Evolutionary conservation across 2,797 vertebrate genomes (phyloP).

Genomic region (Gallinago stenura): DNA sequence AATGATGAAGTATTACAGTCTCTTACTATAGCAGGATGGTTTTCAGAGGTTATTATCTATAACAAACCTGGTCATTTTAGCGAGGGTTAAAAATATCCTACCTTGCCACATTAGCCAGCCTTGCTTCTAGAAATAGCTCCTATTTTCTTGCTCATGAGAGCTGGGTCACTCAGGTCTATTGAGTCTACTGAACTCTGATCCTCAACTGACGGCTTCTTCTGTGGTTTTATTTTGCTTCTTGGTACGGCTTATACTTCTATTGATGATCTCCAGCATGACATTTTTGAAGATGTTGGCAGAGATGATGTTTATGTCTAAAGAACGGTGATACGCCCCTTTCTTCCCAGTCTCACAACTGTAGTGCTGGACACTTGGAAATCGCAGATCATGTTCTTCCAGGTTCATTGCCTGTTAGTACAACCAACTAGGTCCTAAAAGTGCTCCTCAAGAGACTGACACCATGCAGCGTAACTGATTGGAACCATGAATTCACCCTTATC

Average conservation of each 20-base stretch:
- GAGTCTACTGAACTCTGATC: neutral
- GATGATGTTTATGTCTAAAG: neutral
- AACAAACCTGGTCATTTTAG: neutral
- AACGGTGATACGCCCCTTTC: accelerated
- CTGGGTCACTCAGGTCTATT: neutral
- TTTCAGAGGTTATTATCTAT: neutral
- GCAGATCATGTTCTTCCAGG: neutral
- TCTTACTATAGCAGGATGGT: neutral
- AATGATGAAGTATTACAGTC: neutral
- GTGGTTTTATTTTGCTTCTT: neutral
- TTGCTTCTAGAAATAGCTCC: neutral
- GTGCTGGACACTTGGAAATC: neutral
- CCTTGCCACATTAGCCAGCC: neutral
- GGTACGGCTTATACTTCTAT: accelerated
- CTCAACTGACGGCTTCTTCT: neutral
- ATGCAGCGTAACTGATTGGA: accelerated
- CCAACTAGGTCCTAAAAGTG: accelerated
- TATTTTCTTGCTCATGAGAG: neutral
- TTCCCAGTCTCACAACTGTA: neutral
- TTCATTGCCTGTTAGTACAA: neutral
- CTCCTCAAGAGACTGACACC: neutral
- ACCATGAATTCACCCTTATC: neutral
- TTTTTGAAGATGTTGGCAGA: neutral
- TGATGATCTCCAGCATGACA: neutral
- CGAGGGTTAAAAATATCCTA: neutral